phyloP scores from a whole-genome alignment of 1,140 invertebrate species.

The Laodelphax striatellus region DNA sequence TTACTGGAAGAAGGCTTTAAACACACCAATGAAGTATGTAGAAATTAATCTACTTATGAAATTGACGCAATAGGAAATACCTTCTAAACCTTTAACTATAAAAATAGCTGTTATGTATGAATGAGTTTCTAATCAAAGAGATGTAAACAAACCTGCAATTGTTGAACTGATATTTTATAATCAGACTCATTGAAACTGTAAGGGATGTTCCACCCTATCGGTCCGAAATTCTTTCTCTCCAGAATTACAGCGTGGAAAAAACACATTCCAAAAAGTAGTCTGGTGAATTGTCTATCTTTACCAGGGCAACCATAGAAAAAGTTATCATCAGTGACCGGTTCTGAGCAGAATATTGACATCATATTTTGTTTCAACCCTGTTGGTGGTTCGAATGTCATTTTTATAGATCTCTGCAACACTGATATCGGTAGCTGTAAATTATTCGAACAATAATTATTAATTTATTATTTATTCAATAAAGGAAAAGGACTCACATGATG shows the following conservation, averaged over 20 bases:
- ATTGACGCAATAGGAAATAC: too few relatives aligned
- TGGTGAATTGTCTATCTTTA: conserved; percentile 61
- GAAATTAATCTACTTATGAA: too few relatives aligned
- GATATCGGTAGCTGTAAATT: conserved; percentile 61
- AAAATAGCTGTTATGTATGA: too few relatives aligned
- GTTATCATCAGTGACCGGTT: conserved; percentile 59
- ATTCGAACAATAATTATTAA: not conserved
- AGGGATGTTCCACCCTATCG: conserved; percentile 88
- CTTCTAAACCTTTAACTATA: too few relatives aligned
- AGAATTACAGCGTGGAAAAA: conserved; percentile 85
- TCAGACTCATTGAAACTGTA: conserved; percentile 94
- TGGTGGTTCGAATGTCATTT: conserved; percentile 91
- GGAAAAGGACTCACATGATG: too few relatives aligned
- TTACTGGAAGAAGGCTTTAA: too few relatives aligned
- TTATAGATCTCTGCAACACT: conserved; percentile 80
- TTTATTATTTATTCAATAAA: too few relatives aligned
- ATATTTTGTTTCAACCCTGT: conserved; percentile 80
- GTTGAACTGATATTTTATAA: conserved; percentile 79
- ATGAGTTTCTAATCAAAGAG: not conserved
- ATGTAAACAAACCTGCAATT: conserved; percentile 66
- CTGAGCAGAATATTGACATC: conserved; percentile 64
- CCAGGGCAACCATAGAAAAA: conserved; percentile 49
- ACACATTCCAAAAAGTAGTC: conserved; percentile 75
- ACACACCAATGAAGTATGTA: too few relatives aligned
- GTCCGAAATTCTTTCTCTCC: conserved; percentile 81